phyloP scores from a whole-genome alignment of 2,113 vertebrate species.

The Argyrosomus japonicus region DNA sequence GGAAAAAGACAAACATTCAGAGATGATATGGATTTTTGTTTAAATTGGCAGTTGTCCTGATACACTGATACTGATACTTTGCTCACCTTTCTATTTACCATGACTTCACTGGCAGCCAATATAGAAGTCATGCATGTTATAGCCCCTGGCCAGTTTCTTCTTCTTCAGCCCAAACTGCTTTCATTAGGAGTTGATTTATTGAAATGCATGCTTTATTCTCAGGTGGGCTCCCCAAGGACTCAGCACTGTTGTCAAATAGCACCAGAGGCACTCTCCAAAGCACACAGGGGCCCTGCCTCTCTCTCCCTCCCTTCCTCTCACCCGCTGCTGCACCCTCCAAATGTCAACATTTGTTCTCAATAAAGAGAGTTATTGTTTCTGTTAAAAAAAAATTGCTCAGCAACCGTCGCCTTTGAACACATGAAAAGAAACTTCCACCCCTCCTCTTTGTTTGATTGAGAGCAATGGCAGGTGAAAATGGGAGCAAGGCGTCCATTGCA shows the following conservation, averaged over 20 bases:
- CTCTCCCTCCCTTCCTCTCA: slow-evolving; percentile 59
- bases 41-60: neutral
- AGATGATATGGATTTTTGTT: slow-evolving; percentile 5
- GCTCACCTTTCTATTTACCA: slow-evolving; percentile 38
- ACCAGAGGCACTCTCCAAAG: slow-evolving; percentile 81
- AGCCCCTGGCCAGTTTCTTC: slow-evolving; percentile 64
- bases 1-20: neutral
- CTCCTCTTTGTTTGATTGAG: slow-evolving; percentile 72
- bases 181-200: slow-evolving; percentile 85
- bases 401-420: slow-evolving; percentile 86
- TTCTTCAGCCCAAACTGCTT: slow-evolving; percentile 71
- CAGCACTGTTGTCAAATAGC: slow-evolving; percentile 82
- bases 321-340: slow-evolving; percentile 80
- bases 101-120: slow-evolving; percentile 33
- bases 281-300: slow-evolving; percentile 54
- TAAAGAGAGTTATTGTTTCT: slow-evolving; percentile 92
- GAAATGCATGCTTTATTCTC: slow-evolving; percentile 88
- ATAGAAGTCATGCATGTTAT: slow-evolving; percentile 55
- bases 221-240: slow-evolving; percentile 86
- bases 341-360: slow-evolving; percentile 94
- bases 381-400: slow-evolving; percentile 79
- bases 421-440: slow-evolving; percentile 83
- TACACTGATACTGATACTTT: slow-evolving; percentile 9
- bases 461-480: slow-evolving; percentile 77
- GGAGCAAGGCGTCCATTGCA: slow-evolving; percentile 67